These are phyloP conservation scores for Colossoma macropomum DNA, from an alignment of 2,113 vertebrate species.

Conservation along the genomic window DNA sequence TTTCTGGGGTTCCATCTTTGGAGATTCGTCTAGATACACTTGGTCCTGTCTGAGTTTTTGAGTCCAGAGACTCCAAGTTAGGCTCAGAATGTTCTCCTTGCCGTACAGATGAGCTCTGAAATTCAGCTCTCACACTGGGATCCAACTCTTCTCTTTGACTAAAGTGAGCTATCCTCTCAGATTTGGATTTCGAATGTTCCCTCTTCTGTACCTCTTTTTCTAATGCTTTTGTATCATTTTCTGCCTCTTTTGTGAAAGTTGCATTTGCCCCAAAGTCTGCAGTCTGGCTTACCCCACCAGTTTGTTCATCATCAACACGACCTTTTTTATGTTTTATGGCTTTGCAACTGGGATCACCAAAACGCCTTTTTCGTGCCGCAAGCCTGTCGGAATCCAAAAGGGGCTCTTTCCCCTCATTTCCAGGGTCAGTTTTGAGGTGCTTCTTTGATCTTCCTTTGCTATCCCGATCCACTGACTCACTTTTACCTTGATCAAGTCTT, in stretches of 20 bases:
- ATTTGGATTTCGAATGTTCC: slow-evolving; percentile 87
- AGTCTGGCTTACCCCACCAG: slow-evolving; percentile 76
- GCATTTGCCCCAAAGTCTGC: slow-evolving; percentile 66
- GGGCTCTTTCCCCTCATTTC: slow-evolving; percentile 79
- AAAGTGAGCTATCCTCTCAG: slow-evolving; percentile 81
- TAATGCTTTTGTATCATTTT: slow-evolving; percentile 82
- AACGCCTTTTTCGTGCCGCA: slow-evolving; percentile 92
- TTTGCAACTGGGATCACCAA: slow-evolving; percentile 87
- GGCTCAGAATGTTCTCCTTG: slow-evolving; percentile 81
- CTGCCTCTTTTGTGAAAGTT: slow-evolving; percentile 79
- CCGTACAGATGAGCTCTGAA: slow-evolving; percentile 65
- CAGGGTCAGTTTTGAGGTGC: slow-evolving; percentile 83
- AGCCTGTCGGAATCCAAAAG: slow-evolving; percentile 86
- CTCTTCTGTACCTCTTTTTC: slow-evolving; percentile 88
- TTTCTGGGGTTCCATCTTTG: slow-evolving; percentile 82
- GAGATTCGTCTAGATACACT: slow-evolving; percentile 70
- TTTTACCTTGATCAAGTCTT: slow-evolving; percentile 80
- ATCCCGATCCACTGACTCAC: slow-evolving; percentile 86
- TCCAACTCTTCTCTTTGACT: slow-evolving; percentile 89
- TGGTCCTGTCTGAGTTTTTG: slow-evolving; percentile 77
- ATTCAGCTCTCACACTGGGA: slow-evolving; percentile 64
- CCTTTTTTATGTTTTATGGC: slow-evolving; percentile 84
- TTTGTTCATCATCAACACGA: slow-evolving; percentile 85
- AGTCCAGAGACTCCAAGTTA: slow-evolving; percentile 78
- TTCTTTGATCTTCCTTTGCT: slow-evolving; percentile 87